Conservation (phyloP, 2,797 vertebrate genomes). For the Eulemur rubriventer region DNA sequence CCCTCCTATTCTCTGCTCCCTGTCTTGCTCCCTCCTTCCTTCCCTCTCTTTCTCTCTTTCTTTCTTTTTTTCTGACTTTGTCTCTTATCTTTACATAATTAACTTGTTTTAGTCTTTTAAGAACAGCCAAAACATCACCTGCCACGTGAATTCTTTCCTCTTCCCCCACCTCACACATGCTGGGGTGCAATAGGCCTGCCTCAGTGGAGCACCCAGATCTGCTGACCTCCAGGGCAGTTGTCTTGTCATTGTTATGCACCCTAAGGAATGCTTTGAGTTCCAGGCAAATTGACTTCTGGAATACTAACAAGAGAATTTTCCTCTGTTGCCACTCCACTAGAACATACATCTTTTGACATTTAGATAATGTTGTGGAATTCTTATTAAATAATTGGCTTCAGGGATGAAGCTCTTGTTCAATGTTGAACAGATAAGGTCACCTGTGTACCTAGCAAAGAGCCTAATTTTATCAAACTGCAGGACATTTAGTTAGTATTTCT, state of each 20-base stretch:
- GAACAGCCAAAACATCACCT: not conserved
- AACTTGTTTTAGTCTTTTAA: not conserved
- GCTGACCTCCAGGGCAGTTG: not conserved
- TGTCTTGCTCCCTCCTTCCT: not conserved
- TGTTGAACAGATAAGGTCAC: slow-evolving; percentile 47
- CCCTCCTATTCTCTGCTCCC: too few species aligned
- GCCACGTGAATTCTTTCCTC: not conserved
- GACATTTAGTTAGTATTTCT: slow-evolving; percentile 31
- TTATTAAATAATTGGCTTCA: slow-evolving; percentile 57
- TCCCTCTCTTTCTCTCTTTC: not conserved
- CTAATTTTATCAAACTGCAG: slow-evolving; percentile 1
- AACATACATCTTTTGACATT: slow-evolving; percentile 57
- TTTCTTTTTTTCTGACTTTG: not conserved
- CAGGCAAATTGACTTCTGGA: slow-evolving; percentile 12
- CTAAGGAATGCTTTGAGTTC: not conserved
- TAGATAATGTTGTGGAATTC: slow-evolving; percentile 33
- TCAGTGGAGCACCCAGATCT: not conserved
- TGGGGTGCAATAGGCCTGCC: not conserved
- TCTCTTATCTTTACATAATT: not conserved
- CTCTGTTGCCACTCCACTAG: not conserved
- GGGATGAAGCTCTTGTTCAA: slow-evolving; percentile 20
- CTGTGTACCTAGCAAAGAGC: slow-evolving; percentile 2
- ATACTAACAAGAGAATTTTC: slow-evolving; percentile 27
- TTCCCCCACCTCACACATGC: not conserved
- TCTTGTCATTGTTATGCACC: not conserved